Conservation (phyloP, 2,113 vertebrate species). For the Castor canadensis region DNA sequence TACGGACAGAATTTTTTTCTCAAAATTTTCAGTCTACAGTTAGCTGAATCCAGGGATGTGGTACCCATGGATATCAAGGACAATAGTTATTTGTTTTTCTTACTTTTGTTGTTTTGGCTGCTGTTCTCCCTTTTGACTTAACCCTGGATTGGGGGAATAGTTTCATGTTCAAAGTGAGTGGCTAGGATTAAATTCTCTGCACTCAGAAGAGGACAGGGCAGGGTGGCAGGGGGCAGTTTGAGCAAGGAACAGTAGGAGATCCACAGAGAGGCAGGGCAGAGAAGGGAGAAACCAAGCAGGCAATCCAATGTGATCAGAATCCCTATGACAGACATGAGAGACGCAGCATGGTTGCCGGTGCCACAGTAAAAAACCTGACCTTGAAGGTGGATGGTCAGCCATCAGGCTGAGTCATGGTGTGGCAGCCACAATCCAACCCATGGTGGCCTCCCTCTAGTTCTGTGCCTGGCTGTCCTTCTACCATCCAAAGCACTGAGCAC, state of each 20-base stretch:
- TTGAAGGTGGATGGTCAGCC: too few species aligned
- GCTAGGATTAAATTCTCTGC: neutral
- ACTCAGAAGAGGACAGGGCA: neutral
- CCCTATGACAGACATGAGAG: neutral
- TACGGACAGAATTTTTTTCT: neutral
- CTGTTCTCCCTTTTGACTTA: neutral
- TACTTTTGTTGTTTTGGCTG: neutral
- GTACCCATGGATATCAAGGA: too few species aligned
- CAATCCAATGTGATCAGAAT: rapidly evolving
- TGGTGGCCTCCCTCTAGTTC: neutral
- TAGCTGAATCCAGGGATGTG: too few species aligned
- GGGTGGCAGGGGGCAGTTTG: rapidly evolving
- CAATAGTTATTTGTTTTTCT: neutral
- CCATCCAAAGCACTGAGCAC: neutral
- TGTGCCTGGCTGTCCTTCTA: neutral
- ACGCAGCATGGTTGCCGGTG: neutral
- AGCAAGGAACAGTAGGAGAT: neutral
- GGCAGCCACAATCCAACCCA: rapidly evolving
- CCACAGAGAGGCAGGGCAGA: neutral
- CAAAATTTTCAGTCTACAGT: neutral
- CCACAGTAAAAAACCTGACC: neutral
- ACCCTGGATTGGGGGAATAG: neutral
- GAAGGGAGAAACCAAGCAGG: neutral
- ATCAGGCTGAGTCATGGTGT: rapidly evolving
- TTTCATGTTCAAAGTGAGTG: neutral